Percentiles rank a stretch among this genome's conserved stretches.
These are phyloP conservation scores for Acleris literana DNA, from an alignment of 2,888 invertebrate genomes.

Conservation along the genomic window DNA sequence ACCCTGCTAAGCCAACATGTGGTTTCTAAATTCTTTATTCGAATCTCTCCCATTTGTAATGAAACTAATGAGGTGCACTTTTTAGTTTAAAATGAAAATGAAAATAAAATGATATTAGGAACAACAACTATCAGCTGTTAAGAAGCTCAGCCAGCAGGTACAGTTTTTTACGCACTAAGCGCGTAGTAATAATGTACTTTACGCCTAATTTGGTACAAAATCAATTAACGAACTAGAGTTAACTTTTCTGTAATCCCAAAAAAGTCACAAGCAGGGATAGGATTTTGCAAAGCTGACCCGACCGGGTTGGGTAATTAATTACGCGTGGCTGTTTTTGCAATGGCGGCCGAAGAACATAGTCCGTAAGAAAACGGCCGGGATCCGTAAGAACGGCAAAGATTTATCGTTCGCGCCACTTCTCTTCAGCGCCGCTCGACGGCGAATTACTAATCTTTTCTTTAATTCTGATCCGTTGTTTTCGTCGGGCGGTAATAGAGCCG, in stretches of 20 bases:
- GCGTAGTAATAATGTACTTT: conserved; percentile 9
- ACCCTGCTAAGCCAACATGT: too few species aligned
- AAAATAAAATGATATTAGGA: too few species aligned
- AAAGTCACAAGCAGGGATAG: conserved; percentile 76
- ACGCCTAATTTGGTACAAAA: conserved; percentile 43
- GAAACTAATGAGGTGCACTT: too few species aligned
- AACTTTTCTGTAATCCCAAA: conserved; percentile 59
- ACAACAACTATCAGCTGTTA: too few species aligned
- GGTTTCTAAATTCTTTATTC: too few species aligned
- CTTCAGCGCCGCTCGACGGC: conserved; percentile 60
- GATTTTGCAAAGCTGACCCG: conserved; percentile 68
- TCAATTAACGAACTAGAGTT: conserved; percentile 63
- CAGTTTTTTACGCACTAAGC: not conserved
- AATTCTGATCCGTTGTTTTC: conserved; percentile 76
- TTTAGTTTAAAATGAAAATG: too few species aligned
- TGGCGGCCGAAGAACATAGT: conserved; percentile 44
- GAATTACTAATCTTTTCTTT: conserved; percentile 76
- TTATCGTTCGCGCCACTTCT: conserved; percentile 70
- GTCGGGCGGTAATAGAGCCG: conserved; percentile 65
- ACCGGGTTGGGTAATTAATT: conserved; percentile 73
- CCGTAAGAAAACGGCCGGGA: conserved; percentile 64
- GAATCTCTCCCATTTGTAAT: too few species aligned
- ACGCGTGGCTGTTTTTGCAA: conserved; percentile 75
- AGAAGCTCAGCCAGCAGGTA: too few species aligned
- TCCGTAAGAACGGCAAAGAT: conserved; percentile 71